Conservation (phyloP, 2,113 vertebrate species). For the cattle (Bos taurus) region ARS-UCD2.0 NC_037336.1:37143501-37144000, state of each 20-base stretch:
- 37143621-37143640: fast-evolving
- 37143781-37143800: neutral
- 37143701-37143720: neutral
- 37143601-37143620: neutral
- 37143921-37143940: neutral
- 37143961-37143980: neutral
- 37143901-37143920: neutral
- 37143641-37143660: neutral
- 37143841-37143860: fast-evolving
- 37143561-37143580: neutral
- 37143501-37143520: neutral
- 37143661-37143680: neutral
- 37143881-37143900: neutral
- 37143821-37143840: neutral
- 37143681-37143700: neutral
- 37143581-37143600: neutral
- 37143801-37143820: neutral
- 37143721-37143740: neutral
- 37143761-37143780: neutral
- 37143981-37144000: neutral
- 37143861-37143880: neutral
- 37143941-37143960: neutral
- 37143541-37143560: neutral
- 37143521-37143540: neutral
- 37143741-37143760: neutral